Evolutionary conservation across 2,113 vertebrate genomes (phyloP), one percentile per base, ranked within the genome.

Genomic region (Gambusia affinis): DNA sequence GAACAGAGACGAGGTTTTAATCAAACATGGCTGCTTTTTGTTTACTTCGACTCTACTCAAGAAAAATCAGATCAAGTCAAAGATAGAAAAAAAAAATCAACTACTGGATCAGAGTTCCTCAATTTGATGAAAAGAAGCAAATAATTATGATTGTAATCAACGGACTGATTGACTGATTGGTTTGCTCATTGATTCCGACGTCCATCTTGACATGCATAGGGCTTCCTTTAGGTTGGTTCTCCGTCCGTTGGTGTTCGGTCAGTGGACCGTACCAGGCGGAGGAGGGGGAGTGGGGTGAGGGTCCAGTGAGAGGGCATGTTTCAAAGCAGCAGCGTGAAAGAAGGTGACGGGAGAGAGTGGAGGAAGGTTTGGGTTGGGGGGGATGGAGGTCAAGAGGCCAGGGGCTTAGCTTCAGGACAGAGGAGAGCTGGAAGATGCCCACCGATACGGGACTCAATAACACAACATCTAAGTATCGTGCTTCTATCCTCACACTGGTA

Each of bases 1-100:
- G 92, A 94, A 94, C 92, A 95, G 92, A 95, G 91, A 95, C 92
- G 89, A 91, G 92, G 93, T 86, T 95, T 95, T 94, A 95, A 95
- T 94, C 88, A 94, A 90, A 92, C 90, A 93, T 85, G 89, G 89
- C 89, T 91, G 87, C 81, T 68, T 87, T 85, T 83, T 37, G 35
- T 82, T 91, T 87, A 86, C 75, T 87, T 88, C 8, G 77, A 91
- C 81, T 89, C 80, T 88, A 91, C 66, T 73, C 0, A 77, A 70
- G 72, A 82, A 37, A 84, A 68, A 51, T 31, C 2, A 57, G 24
- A 57, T 24, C 17, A 72, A 47, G 24, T 68, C 57, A 79, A 70
- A 60, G 10, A 61, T n/a, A 42, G 51, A 37, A 35, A 35, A 35
- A 35, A 35, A 61, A 42, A 76, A 78, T 39, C 68, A 61, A 71